Conservation (phyloP, 1,140 invertebrate genomes). For the Hestina assimilis region DNA sequence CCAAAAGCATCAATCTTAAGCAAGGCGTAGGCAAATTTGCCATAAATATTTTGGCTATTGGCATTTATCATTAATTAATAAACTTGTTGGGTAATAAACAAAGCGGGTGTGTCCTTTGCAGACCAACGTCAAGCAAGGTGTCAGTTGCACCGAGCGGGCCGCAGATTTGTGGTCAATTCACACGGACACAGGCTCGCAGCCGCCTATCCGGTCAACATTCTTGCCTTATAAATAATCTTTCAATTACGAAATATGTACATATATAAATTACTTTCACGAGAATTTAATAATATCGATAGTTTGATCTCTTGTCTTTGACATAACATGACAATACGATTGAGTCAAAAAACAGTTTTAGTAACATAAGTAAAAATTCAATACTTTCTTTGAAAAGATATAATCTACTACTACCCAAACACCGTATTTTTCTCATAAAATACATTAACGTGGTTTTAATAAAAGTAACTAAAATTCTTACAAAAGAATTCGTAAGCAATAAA, state of each 20-base stretch:
- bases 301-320: too few species aligned
- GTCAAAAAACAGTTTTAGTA: too few species aligned
- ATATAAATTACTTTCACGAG: neutral
- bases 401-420: too few species aligned
- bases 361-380: too few species aligned
- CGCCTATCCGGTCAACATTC: constrained; percentile 18
- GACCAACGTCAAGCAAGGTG: constrained; percentile 48
- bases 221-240: constrained; percentile 29
- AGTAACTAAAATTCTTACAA: constrained; percentile 28
- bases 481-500: constrained; percentile 14
- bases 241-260: constrained; percentile 10
- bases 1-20: too few species aligned
- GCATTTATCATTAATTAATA: constrained; percentile 42
- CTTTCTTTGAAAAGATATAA: too few species aligned
- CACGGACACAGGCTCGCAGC: constrained; percentile 29
- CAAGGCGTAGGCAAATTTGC: too few species aligned
- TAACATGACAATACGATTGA: too few species aligned
- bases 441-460: too few species aligned
- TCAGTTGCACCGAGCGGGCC: constrained; percentile 50
- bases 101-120: constrained; percentile 49
- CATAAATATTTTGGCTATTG: constrained; percentile 9
- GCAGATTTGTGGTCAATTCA: constrained; percentile 62
- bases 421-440: too few species aligned
- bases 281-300: too few species aligned
- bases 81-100: constrained; percentile 52